Conservation (phyloP, 2,888 invertebrate genomes). For the Eupithecia insigniata region DNA sequence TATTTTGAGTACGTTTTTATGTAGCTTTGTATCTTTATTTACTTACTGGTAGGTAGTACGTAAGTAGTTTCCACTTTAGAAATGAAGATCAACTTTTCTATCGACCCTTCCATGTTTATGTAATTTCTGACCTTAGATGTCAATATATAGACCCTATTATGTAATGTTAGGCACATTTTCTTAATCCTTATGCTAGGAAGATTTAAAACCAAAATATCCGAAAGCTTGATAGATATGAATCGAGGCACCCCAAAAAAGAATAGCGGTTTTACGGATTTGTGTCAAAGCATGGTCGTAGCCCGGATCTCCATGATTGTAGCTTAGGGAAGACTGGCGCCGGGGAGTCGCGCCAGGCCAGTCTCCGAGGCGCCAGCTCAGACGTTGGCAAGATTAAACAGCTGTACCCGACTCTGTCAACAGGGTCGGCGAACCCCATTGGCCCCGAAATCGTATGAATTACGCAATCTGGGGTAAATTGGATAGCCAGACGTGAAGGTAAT, state of each 20-base stretch:
- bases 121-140: background rate
- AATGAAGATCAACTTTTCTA: background rate
- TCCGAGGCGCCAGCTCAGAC: conserved; percentile 63
- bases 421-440: conserved; percentile 55
- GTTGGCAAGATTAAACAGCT: conserved; percentile 57
- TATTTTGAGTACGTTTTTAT: conserved; percentile 42
- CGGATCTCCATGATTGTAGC: background rate
- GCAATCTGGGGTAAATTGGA: conserved; percentile 33
- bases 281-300: conserved; percentile 15
- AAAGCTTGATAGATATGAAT: background rate
- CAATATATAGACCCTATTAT: too few relatives aligned
- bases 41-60: background rate
- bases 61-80: background rate
- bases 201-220: background rate
- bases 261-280: conserved; percentile 37
- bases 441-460: conserved; percentile 43
- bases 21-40: conserved; percentile 32
- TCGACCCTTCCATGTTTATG: background rate
- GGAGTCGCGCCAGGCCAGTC: conserved; percentile 66
- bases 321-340: conserved; percentile 59
- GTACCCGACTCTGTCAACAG: conserved; percentile 51
- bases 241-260: conserved; percentile 30
- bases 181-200: background rate
- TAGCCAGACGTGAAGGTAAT: conserved; percentile 28
- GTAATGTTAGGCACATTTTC: too few relatives aligned